These are phyloP conservation scores for Rosalia funebris DNA, from an alignment of 2,888 invertebrate genomes.

Conservation along the genomic window DNA sequence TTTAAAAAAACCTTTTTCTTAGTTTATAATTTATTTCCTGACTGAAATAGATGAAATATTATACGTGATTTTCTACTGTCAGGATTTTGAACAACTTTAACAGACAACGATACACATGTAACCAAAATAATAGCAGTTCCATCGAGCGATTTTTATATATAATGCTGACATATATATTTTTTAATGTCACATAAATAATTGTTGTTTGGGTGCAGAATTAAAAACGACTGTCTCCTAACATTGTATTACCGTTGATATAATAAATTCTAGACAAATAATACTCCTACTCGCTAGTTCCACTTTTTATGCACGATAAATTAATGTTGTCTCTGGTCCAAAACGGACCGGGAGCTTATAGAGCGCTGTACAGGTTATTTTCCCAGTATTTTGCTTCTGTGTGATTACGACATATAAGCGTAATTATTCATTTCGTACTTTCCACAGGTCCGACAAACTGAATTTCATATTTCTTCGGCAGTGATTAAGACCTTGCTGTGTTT, in stretches of 20 bases:
- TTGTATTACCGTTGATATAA: not conserved
- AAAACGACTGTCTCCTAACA: not conserved
- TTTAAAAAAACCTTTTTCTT: too few relatives aligned
- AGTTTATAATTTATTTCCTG: too few relatives aligned
- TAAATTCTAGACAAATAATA: slow-evolving; percentile 4
- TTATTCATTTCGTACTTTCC: slow-evolving; percentile 33
- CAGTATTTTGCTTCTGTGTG: slow-evolving; percentile 24
- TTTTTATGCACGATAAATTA: not conserved
- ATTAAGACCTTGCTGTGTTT: slow-evolving; percentile 45
- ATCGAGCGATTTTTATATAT: not conserved
- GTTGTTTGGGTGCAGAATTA: not conserved
- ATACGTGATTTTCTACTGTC: too few relatives aligned
- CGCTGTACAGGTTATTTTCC: slow-evolving; percentile 17
- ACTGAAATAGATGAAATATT: too few relatives aligned
- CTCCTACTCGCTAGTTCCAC: not conserved
- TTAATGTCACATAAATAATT: not conserved
- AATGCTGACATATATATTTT: too few relatives aligned
- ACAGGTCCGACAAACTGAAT: slow-evolving; percentile 38
- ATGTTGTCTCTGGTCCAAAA: not conserved
- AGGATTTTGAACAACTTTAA: too few relatives aligned
- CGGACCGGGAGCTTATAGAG: not conserved
- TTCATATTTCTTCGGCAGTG: slow-evolving; percentile 45
- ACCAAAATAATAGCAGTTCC: too few relatives aligned
- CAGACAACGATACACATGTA: too few relatives aligned
- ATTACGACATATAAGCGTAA: slow-evolving; percentile 35